Evolutionary conservation across 2,113 vertebrate genomes (phyloP).

Genomic region (Prunella himalayana): DNA sequence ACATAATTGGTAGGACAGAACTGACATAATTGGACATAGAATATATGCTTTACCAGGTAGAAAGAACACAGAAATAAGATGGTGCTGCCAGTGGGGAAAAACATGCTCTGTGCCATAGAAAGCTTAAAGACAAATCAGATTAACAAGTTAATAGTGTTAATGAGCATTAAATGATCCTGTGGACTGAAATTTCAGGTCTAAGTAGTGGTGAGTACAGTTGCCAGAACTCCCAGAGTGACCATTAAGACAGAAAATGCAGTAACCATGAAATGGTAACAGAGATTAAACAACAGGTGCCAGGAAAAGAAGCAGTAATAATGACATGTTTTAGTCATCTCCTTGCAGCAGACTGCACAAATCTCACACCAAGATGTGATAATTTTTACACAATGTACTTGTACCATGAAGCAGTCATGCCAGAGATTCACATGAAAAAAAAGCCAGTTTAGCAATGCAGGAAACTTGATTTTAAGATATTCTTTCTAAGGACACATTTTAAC

Average conservation of each 20-base stretch:
- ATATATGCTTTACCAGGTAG: not conserved
- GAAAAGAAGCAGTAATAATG: not conserved
- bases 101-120: not conserved
- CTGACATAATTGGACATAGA: not conserved
- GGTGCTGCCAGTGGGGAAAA: not conserved
- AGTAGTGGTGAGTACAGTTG: not conserved
- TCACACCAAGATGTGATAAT: not conserved
- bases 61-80: not conserved
- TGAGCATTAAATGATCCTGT: not conserved
- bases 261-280: not conserved
- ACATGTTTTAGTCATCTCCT: not conserved
- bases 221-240: not conserved
- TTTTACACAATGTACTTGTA: not conserved
- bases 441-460: not conserved
- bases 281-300: not conserved
- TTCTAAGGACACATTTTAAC: not conserved
- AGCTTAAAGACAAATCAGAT: not conserved
- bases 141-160: not conserved
- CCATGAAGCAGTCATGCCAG: not conserved
- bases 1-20: not conserved
- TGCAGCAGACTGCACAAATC: not conserved
- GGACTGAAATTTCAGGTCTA: not conserved
- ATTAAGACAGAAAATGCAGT: not conserved
- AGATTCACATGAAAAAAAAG: not conserved
- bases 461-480: not conserved